A percentile compares a stretch with the other conserved stretches of the same genome.
These are phyloP conservation scores for Nettapus auritus DNA, from an alignment of 2,113 vertebrate species.

Conservation along the genomic window DNA sequence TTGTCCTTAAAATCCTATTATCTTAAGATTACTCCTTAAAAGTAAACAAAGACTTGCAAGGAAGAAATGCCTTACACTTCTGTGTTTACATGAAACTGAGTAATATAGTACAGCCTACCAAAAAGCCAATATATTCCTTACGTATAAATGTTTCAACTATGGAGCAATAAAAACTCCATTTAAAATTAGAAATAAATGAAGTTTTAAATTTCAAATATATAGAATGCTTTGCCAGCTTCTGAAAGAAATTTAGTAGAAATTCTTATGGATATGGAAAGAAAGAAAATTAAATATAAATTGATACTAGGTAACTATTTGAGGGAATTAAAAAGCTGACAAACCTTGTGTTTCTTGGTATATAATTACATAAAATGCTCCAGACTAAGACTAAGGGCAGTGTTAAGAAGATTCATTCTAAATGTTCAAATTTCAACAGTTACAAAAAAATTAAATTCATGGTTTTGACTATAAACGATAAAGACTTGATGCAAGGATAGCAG, in stretches of 20 bases:
- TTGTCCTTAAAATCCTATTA: background rate
- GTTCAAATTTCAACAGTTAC: background rate
- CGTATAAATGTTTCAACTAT: background rate
- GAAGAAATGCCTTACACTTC: background rate
- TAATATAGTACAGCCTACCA: background rate
- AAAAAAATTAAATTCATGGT: background rate
- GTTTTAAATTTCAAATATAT: background rate
- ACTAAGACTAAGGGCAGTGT: background rate
- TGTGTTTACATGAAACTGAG: slow-evolving; percentile 19
- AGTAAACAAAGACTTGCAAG: slow-evolving; percentile 42
- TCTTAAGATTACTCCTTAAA: slow-evolving; percentile 46
- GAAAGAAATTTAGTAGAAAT: slow-evolving; percentile 12
- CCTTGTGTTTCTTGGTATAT: background rate
- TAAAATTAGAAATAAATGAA: slow-evolving; percentile 25
- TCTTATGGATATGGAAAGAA: background rate
- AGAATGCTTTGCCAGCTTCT: slow-evolving; percentile 6
- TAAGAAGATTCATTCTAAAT: background rate
- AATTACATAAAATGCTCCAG: background rate
- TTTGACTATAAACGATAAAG: background rate
- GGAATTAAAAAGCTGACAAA: background rate
- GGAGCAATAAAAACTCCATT: background rate
- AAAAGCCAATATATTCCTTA: background rate
- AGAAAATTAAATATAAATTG: slow-evolving; percentile 30
- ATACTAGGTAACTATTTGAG: slow-evolving; percentile 4
- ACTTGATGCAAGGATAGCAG: background rate